phyloP scores from a whole-genome alignment of 2,113 vertebrate genomes.

The Eulacestoma nigropectus region DNA sequence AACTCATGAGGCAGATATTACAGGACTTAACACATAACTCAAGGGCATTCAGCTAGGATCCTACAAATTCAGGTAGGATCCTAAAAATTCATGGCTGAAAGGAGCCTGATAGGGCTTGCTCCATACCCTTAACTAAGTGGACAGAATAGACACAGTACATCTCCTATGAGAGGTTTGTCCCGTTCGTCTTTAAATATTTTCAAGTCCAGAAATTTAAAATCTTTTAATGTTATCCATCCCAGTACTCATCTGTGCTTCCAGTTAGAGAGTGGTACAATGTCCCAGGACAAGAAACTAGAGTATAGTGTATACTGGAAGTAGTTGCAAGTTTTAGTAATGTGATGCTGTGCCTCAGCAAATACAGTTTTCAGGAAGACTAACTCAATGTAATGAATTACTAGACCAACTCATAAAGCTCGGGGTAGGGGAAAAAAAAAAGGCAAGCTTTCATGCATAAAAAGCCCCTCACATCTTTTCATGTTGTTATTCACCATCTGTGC shows the following conservation, averaged over 20 bases:
- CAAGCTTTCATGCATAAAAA: not conserved
- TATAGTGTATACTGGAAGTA: not conserved
- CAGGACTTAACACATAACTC: not conserved
- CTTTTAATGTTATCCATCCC: not conserved
- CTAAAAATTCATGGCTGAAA: not conserved
- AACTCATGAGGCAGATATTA: not conserved
- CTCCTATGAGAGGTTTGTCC: not conserved
- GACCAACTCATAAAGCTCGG: not conserved
- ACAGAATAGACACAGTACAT: not conserved
- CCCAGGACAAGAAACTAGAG: not conserved
- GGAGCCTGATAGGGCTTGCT: not conserved
- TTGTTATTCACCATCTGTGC: not conserved
- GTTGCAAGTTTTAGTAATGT: not conserved
- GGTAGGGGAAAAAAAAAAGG: not conserved
- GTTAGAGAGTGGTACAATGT: not conserved
- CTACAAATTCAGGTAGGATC: not conserved
- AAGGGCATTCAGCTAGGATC: not conserved
- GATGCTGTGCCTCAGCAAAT: not conserved
- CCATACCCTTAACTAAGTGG: not conserved
- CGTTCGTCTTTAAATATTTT: not conserved
- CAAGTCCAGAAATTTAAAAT: not conserved
- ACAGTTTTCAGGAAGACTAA: not conserved
- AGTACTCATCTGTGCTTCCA: not conserved
- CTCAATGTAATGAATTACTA: not conserved
- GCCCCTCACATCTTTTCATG: not conserved